Base-by-base conservation (phyloP, 2,113 vertebrate species). In the Mandrillus leucophaeus region DNA sequence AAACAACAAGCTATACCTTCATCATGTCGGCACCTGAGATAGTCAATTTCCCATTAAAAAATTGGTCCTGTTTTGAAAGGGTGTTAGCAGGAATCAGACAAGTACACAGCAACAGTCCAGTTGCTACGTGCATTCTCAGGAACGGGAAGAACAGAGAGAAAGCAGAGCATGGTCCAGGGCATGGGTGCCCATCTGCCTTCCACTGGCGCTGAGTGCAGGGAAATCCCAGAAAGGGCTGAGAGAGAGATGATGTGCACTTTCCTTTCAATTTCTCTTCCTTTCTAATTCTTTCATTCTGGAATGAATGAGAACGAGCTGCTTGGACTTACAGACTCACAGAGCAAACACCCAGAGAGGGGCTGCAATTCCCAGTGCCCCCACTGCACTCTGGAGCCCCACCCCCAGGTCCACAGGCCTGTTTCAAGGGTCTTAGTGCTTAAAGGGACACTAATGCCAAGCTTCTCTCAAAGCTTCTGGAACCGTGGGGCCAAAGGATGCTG, bases 281-380 rank as follows among this genome's bases (percentile, higher is more conserved):
- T 83, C 66, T 25, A 59, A 87, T n/a, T 80, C 55, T 4, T n/a
- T 55, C 45, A 32, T 23, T 20, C 20, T n/a, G 72, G 35, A 23
- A 27, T 50, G 48, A 50, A 55, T 32, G n/a, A 52, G 61, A 82
- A 23, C 6, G 40, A 50, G 27, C 61, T 75, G 43, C 45, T 8
- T 3, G 81, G 70, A n/a, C 78, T 55, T 1, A 14, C 2, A 64
- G 6, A 22, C 7, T 1, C 23, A 88, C 1, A 52, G 8, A 57
- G 57, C 18, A 30, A 68, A 87, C 7, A 35, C 18, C 43, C 30
- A 35, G 35, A 8, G 35, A 2, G 9, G 13, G 8, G 18, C 2
- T 17, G 6, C 1, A 10, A 76, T 22, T n/a, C 12, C 30, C 30
- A 11, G 16, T 0, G 18, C 2, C 16, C 22, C 30, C 20, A 27